These are phyloP conservation scores for Cladopsammia gracilis DNA, from an alignment of 64 coral and sea anemone species.

Conservation along the genomic window DNA sequence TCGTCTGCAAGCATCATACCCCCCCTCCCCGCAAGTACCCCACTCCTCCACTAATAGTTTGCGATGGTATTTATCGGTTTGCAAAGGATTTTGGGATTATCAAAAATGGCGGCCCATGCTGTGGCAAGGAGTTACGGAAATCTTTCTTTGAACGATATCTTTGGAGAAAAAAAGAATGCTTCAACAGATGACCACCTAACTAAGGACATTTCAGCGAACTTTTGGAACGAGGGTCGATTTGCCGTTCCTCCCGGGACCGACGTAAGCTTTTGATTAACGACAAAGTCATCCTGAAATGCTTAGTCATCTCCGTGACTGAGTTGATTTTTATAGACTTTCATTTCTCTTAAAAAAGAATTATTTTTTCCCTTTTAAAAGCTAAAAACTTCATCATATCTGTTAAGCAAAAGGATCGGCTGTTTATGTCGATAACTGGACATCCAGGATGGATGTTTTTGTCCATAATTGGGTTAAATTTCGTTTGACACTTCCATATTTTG, in stretches of 20 bases:
- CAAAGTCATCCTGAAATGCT: conserved; percentile 8
- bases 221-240: conserved; percentile 85
- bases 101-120: conserved; percentile 88
- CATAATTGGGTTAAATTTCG: no score
- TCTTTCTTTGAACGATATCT: conserved; percentile 83
- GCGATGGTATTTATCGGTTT: no score
- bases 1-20: neutral
- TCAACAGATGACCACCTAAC: conserved; percentile 57
- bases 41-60: no score
- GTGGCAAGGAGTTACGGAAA: conserved; percentile 73
- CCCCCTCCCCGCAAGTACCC: neutral
- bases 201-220: conserved; percentile 59
- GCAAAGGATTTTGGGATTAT: neutral
- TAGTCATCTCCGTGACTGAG: conserved; percentile 43
- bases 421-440: no score
- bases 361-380: neutral
- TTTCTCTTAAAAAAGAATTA: neutral
- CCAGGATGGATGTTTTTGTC: no score
- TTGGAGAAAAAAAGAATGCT: conserved; percentile 58
- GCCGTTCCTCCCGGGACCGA: conserved; percentile 84
- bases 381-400: no score
- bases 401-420: no score
- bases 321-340: neutral
- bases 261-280: conserved; percentile 49
- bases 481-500: no score